Percentiles rank a stretch among this genome's conserved stretches.
Conservation (phyloP, 2,888 invertebrate species). For the Leptopilina myrica region DNA sequence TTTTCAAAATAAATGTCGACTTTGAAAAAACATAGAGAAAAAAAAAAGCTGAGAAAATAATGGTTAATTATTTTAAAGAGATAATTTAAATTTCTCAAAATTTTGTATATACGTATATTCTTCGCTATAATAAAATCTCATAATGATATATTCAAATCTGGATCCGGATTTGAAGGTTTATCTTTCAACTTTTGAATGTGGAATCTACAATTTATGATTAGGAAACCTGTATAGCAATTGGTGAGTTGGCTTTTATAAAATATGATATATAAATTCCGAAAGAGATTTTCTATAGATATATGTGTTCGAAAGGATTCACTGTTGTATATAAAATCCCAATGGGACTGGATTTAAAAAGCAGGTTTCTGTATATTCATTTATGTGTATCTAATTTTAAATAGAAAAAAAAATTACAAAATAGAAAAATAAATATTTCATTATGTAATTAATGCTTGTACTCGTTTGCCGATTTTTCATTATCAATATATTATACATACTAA, state of each 20-base stretch:
- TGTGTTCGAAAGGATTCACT: background rate
- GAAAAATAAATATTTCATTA: background rate
- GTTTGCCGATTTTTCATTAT: background rate
- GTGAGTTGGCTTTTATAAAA: background rate
- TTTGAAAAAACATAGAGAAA: too few relatives aligned
- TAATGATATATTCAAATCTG: slow-evolving; percentile 15
- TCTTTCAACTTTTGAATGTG: background rate
- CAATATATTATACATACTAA: background rate
- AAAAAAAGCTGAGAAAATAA: too few relatives aligned
- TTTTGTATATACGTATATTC: background rate
- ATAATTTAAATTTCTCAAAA: background rate
- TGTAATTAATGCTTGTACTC: slow-evolving; percentile 1
- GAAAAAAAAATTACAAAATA: background rate
- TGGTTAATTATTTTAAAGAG: background rate
- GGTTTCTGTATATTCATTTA: background rate
- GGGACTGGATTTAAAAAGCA: slow-evolving; percentile 21
- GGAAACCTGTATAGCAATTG: slow-evolving; percentile 28
- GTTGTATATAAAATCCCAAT: slow-evolving; percentile 10
- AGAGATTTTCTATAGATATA: slow-evolving; percentile 14
- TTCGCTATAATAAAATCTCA: background rate
- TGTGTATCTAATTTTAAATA: background rate
- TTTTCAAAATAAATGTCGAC: too few relatives aligned
- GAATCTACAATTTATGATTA: slow-evolving; percentile 35
- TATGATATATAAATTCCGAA: slow-evolving; percentile 34
- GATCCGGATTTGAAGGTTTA: slow-evolving; percentile 24